These are phyloP conservation scores for Amphiprion ocellaris DNA, from an alignment of 2,113 vertebrate genomes.

Conservation along the genomic window DNA sequence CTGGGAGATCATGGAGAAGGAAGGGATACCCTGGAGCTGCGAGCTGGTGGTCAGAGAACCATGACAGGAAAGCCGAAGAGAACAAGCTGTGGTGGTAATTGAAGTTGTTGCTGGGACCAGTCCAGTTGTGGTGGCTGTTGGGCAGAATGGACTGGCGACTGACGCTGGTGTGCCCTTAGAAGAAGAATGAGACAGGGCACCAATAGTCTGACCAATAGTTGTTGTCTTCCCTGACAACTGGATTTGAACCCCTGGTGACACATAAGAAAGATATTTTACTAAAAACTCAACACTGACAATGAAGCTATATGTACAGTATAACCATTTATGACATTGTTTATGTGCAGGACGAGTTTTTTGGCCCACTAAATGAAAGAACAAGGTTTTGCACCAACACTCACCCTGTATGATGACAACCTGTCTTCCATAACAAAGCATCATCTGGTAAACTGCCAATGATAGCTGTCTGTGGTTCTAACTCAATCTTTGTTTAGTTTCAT, in stretches of 20 bases:
- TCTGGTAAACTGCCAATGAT: too few relatives aligned
- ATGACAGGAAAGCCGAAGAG: slow-evolving; percentile 33
- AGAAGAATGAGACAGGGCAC: slow-evolving; percentile 64
- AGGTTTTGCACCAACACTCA: too few relatives aligned
- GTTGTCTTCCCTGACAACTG: slow-evolving; percentile 66
- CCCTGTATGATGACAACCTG: too few relatives aligned
- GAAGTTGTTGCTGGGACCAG: slow-evolving; percentile 43
- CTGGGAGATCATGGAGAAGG: slow-evolving; percentile 48
- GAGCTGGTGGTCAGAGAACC: slow-evolving; percentile 42
- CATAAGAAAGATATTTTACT: slow-evolving; percentile 14
- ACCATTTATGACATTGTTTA: background rate
- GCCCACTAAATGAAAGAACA: too few relatives aligned
- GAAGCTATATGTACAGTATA: background rate
- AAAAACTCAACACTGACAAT: background rate
- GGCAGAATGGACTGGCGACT: slow-evolving; percentile 58
- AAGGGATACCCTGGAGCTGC: slow-evolving; percentile 30
- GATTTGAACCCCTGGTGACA: slow-evolving; percentile 64
- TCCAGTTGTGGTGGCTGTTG: slow-evolving; percentile 59
- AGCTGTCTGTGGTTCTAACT: too few relatives aligned
- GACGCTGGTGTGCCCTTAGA: slow-evolving; percentile 52
- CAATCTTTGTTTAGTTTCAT: too few relatives aligned
- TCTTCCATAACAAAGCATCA: too few relatives aligned
- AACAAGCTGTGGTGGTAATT: slow-evolving; percentile 39
- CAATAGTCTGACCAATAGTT: slow-evolving; percentile 61
- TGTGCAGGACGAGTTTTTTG: background rate